phyloP scores from a whole-genome alignment of 2,113 vertebrate species.

The Melospiza georgiana region DNA sequence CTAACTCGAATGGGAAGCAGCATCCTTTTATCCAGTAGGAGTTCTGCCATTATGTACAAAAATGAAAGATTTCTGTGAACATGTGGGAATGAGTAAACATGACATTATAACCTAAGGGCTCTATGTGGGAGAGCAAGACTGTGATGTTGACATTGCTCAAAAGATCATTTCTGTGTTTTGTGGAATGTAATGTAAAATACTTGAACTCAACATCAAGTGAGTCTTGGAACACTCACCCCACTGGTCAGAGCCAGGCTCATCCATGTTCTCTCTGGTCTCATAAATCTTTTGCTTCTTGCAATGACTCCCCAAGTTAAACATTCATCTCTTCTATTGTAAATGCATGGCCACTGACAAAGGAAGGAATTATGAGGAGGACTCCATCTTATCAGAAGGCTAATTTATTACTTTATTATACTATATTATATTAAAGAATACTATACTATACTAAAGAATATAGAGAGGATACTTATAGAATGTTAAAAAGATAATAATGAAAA shows the following conservation, averaged over 20 bases:
- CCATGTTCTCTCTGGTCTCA: neutral
- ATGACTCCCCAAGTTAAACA: neutral
- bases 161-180: neutral
- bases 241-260: neutral
- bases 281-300: neutral
- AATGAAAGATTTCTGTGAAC: constrained; percentile 17
- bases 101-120: constrained; percentile 41
- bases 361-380: too few species aligned
- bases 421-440: too few species aligned
- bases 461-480: too few species aligned
- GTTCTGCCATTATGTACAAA: constrained; percentile 8
- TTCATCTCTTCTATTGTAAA: neutral
- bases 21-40: constrained; percentile 6
- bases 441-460: too few species aligned
- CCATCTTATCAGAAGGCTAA: too few species aligned
- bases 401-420: too few species aligned
- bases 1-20: neutral
- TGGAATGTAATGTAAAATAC: neutral
- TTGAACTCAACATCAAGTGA: neutral
- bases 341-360: too few species aligned
- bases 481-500: too few species aligned
- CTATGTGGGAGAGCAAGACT: neutral
- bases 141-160: neutral
- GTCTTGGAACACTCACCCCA: neutral
- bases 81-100: constrained; percentile 23